Evolutionary conservation across 2,888 invertebrate species (phyloP).

Genomic region (Phoenoteleia sp.): DNA sequence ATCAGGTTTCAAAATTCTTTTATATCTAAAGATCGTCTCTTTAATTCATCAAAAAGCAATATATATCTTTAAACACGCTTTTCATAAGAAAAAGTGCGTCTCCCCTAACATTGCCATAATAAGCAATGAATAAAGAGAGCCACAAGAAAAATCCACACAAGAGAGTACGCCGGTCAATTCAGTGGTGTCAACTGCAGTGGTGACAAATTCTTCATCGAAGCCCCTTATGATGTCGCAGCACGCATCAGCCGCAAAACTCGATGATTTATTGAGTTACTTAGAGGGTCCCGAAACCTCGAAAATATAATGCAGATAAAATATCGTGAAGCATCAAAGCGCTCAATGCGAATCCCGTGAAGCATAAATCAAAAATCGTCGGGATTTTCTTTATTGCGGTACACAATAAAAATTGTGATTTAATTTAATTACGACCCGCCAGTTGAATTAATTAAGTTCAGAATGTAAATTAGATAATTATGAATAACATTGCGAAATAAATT

Average conservation of each 20-base stretch:
- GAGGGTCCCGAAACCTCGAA: constrained; percentile 35
- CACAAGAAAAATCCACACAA: constrained; percentile 2
- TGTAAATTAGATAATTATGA: too few relatives aligned
- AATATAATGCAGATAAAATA: constrained; percentile 27
- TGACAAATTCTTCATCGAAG: constrained; percentile 68
- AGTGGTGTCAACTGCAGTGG: constrained; percentile 49
- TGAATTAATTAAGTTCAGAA: not conserved
- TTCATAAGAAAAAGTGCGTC: not conserved
- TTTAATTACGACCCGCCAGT: not conserved
- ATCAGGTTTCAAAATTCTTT: not conserved
- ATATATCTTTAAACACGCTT: not conserved
- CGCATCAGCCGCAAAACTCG: constrained; percentile 49
- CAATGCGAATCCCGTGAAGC: constrained; percentile 11
- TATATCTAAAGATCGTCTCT: not conserved
- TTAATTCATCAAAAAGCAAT: not conserved
- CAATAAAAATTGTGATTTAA: not conserved
- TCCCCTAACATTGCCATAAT: constrained; percentile 1
- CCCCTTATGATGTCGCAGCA: constrained; percentile 61
- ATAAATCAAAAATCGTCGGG: constrained; percentile 10
- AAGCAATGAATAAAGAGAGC: constrained; percentile 27
- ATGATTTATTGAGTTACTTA: constrained; percentile 59
- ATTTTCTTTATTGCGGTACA: not conserved
- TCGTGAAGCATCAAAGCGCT: constrained; percentile 27
- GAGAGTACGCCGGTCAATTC: constrained; percentile 35
- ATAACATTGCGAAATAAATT: too few relatives aligned